These are phyloP conservation scores for Ephestia elutella DNA, from an alignment of 1,140 invertebrate genomes.

Conservation along the genomic window DNA sequence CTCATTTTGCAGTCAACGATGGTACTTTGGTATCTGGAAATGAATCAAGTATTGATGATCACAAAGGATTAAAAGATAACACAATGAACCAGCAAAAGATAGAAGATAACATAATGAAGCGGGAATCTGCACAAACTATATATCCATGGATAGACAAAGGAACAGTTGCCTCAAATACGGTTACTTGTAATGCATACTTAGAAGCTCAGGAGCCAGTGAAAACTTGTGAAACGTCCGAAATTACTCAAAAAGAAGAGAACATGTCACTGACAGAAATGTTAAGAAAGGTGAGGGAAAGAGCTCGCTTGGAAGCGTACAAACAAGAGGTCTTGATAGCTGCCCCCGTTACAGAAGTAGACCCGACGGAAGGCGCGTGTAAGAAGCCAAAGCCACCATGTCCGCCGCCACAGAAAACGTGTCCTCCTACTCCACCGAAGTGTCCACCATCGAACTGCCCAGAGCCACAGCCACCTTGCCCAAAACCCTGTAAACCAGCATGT, in stretches of 20 bases:
- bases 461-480: slow-evolving; percentile 9
- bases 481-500: slow-evolving; percentile 29
- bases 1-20: background rate
- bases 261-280: slow-evolving; percentile 34
- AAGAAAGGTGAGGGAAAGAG: slow-evolving; percentile 32
- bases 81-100: background rate
- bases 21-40: background rate
- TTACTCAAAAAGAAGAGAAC: background rate
- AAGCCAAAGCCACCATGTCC: slow-evolving; percentile 13
- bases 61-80: background rate
- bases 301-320: slow-evolving; percentile 23
- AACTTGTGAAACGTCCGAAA: background rate
- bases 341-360: slow-evolving; percentile 12
- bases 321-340: slow-evolving; percentile 12
- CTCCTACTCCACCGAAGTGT: slow-evolving; percentile 19
- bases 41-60: background rate
- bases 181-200: background rate
- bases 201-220: background rate
- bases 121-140: background rate
- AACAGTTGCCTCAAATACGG: background rate
- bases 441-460: slow-evolving; percentile 7
- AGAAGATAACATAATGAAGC: background rate
- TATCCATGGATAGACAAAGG: slow-evolving; percentile 9
- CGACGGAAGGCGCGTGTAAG: slow-evolving; percentile 22
- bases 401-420: slow-evolving; percentile 22